These are phyloP conservation scores for Nilaparvata lugens DNA, from an alignment of 1,140 invertebrate genomes.

Conservation along the genomic window DNA sequence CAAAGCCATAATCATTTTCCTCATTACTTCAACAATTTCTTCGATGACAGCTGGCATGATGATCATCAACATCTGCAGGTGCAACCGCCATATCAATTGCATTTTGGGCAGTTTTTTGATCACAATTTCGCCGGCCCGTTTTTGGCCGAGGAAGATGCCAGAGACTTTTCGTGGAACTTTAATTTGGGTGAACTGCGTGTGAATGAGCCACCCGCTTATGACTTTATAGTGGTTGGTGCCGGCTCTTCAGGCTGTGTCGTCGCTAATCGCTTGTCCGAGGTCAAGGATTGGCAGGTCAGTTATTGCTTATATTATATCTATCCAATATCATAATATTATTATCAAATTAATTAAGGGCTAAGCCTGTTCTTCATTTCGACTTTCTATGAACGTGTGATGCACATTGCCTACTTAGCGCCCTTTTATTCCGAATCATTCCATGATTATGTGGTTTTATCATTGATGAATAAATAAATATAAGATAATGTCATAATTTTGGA, in stretches of 20 bases:
- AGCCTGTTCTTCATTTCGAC: too few species aligned
- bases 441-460: too few species aligned
- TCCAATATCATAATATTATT: too few species aligned
- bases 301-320: too few species aligned
- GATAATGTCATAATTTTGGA: too few species aligned
- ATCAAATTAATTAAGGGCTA: too few species aligned
- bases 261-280: constrained; percentile 24
- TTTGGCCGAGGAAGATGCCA: not conserved
- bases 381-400: too few species aligned
- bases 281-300: constrained; percentile 24
- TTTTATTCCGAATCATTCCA: too few species aligned
- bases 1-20: not conserved
- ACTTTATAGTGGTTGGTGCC: constrained; percentile 48
- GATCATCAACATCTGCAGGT: not conserved
- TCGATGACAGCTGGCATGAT: not conserved
- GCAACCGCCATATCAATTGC: not conserved
- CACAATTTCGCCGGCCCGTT: not conserved
- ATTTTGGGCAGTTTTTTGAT: not conserved
- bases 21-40: not conserved
- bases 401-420: too few species aligned
- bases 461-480: too few species aligned
- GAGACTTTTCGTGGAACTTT: not conserved
- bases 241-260: constrained; percentile 28
- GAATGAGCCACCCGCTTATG: constrained; percentile 31
- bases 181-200: not conserved